Conservation (phyloP, 2,113 vertebrate genomes). For the Anas platyrhynchos region DNA sequence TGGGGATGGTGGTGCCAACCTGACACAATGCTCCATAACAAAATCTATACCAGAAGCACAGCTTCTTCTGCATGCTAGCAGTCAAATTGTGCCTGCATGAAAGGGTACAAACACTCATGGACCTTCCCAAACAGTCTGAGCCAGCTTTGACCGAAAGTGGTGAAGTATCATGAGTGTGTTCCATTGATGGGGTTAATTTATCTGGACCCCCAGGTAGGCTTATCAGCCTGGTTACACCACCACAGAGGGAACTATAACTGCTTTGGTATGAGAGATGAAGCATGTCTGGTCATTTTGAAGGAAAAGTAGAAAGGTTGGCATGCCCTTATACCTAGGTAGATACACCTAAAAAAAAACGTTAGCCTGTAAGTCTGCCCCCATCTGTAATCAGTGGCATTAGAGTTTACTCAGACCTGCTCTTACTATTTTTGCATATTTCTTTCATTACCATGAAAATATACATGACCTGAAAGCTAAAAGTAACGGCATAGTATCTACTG, state of each 20-base stretch:
- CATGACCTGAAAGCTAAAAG: background rate
- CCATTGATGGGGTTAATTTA: background rate
- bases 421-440: background rate
- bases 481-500: background rate
- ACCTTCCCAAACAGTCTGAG: background rate
- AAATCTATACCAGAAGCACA: rapidly evolving
- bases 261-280: background rate
- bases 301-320: background rate
- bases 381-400: background rate
- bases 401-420: background rate
- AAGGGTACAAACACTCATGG: rapidly evolving
- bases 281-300: background rate
- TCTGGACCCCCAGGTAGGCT: background rate
- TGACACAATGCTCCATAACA: background rate
- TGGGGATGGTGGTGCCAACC: rapidly evolving
- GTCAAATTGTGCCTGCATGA: background rate
- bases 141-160: background rate
- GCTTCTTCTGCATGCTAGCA: background rate
- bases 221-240: background rate
- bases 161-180: background rate
- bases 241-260: background rate
- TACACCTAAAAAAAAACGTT: background rate
- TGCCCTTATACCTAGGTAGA: background rate
- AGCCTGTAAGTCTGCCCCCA: background rate
- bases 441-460: background rate